These are phyloP conservation scores for Drosophila nasuta DNA, from an alignment of 1,140 invertebrate genomes.

Conservation along the genomic window DNA sequence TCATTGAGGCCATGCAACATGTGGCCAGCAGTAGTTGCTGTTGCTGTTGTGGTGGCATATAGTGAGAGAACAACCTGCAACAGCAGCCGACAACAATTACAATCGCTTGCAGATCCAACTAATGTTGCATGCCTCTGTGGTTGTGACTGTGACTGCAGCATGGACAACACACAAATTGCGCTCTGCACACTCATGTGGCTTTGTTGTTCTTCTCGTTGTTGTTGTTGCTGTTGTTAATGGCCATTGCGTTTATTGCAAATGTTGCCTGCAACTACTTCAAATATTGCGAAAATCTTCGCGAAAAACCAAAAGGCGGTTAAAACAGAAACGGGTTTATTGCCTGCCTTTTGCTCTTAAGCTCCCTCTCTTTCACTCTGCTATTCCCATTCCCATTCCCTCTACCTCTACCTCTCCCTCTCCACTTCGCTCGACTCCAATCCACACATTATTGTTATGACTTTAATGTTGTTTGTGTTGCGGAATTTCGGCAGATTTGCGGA, in stretches of 20 bases:
- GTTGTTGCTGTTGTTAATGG: slow-evolving; percentile 59
- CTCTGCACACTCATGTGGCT: slow-evolving; percentile 48
- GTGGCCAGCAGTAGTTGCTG: slow-evolving; percentile 15
- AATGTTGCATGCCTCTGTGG: slow-evolving; percentile 25
- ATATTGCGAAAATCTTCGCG: slow-evolving; percentile 76
- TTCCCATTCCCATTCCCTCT: slow-evolving; percentile 7
- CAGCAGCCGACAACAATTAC: slow-evolving; percentile 44
- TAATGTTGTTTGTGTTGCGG: slow-evolving; percentile 49
- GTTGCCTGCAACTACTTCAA: slow-evolving; percentile 66
- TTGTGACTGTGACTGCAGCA: slow-evolving; percentile 23
- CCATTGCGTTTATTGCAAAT: slow-evolving; percentile 72
- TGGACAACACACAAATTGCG: slow-evolving; percentile 49
- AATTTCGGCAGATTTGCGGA: slow-evolving; percentile 39
- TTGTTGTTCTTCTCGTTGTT: slow-evolving; percentile 12
- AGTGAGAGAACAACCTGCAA: slow-evolving; percentile 54
- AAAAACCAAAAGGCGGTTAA: slow-evolving; percentile 72
- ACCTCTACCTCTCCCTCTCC: no score
- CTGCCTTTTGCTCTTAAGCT: slow-evolving; percentile 35
- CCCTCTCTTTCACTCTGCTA: slow-evolving; percentile 17
- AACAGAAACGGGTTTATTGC: slow-evolving; percentile 65
- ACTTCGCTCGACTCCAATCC: slow-evolving; percentile 3
- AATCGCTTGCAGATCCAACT: slow-evolving; percentile 38
- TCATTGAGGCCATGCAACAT: slow-evolving; percentile 59
- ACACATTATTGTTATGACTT: slow-evolving; percentile 46
- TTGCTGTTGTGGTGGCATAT: slow-evolving; percentile 5